Base-by-base conservation (phyloP, 2,797 vertebrate genomes). In the Enteromius trimaculatus region DNA sequence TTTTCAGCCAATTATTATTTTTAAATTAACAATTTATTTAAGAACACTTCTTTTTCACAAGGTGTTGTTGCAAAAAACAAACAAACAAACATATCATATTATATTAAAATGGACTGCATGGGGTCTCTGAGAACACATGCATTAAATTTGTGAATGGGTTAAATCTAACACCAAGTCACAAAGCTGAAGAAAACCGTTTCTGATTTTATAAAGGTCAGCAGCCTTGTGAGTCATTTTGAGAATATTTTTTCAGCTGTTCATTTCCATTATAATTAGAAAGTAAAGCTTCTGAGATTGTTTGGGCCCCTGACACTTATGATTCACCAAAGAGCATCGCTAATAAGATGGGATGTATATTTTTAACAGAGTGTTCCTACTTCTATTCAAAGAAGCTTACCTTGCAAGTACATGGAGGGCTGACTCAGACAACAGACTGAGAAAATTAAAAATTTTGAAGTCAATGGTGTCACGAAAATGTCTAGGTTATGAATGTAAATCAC, bases 191-290 rank as follows among this genome's bases (percentile, higher is more conserved):
- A 79, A 65, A 79, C 55, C 26, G 49, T 51, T 58, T 82, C 74
- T 78, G 66, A 78, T 77, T 60, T 71, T 10, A 65, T 81, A 83
- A 85, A 80, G n/a, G 37, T 70, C 39, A 70, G 64, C 26, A 81
- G 72, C 44, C 62, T 39, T 29, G 19, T 58, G 64, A 84, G 76
- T 84, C 82, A 84, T 82, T 51, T 76, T 62, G 51, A 51, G n/a
- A 26, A 51, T 82, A 75, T 60, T 79, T 80, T 62, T 51, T 60
- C 42, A 62, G 26, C 68, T 72, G 11, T 70, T 77, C 72, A 39
- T 58, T 79, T 84, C 31, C 44, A 75, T 58, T 81, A 49, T 80
- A 79, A 74, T 86, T 83, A 72, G 77, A 53, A 49, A 76, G 44
- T 29, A 65, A 55, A 72, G 70, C 76, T 70, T 58, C 77, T 79